Percentiles rank a stretch among this genome's conserved stretches.
Evolutionary conservation across 2,888 invertebrate species (phyloP).

Genomic region (Drosophila kambysellisi): DNA sequence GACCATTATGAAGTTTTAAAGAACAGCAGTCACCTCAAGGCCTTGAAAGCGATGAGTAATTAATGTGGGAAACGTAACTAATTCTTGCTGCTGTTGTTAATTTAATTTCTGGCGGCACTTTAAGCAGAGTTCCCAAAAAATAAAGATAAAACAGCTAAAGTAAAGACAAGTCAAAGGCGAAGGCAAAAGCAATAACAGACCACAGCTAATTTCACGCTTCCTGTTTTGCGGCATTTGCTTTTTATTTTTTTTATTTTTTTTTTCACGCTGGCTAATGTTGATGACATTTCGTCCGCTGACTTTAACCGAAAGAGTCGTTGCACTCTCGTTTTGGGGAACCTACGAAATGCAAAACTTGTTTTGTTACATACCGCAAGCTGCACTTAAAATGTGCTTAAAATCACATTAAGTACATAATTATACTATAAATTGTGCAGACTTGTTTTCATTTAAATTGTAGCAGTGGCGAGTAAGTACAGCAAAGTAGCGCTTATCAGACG

Average conservation of each 20-base stretch:
- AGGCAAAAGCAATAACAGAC: conserved; percentile 16
- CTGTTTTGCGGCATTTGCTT: conserved; percentile 38
- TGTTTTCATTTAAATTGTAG: neutral
- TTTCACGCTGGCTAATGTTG: conserved; percentile 54
- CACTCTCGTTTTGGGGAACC: conserved; percentile 47
- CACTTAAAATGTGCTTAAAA: conserved; percentile 24
- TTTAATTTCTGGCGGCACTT: conserved; percentile 45
- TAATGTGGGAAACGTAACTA: conserved; percentile 47
- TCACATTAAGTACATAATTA: conserved; percentile 3
- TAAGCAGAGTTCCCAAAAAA: conserved; percentile 17
- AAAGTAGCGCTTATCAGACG: conserved; percentile 3
- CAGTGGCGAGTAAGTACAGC: neutral
- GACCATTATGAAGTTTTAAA: conserved; percentile 17
- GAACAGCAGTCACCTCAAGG: conserved; percentile 12
- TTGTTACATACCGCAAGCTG: conserved; percentile 14
- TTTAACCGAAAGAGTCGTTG: conserved; percentile 59
- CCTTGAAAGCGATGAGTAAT: conserved; percentile 35
- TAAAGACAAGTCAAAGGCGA: neutral
- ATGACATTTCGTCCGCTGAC: conserved; percentile 45
- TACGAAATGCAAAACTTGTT: conserved; percentile 53
- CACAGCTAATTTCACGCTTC: conserved; percentile 46
- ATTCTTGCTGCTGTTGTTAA: conserved; percentile 41
- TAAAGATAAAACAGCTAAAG: conserved; percentile 5
- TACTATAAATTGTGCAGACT: neutral
- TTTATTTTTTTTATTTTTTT: neutral